Percentiles rank a stretch among this genome's conserved stretches.
These are phyloP conservation scores for Lutraria lutraria DNA, from an alignment of 2,888 invertebrate genomes.

Conservation along the genomic window DNA sequence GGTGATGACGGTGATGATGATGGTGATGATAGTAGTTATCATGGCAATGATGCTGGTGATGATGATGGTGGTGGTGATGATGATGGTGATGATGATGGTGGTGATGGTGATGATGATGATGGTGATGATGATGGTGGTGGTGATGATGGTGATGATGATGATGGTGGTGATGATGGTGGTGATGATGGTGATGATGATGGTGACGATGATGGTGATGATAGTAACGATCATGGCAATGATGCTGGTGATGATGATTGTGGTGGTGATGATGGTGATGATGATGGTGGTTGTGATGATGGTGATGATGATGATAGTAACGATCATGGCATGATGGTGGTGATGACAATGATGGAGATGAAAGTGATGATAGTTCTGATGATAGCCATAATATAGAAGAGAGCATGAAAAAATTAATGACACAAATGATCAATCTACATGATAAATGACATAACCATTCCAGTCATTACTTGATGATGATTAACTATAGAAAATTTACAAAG, in stretches of 20 bases:
- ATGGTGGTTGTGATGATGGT: not conserved
- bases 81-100: too few relatives aligned
- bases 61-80: too few relatives aligned
- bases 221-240: not conserved
- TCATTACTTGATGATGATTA: not conserved
- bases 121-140: too few relatives aligned
- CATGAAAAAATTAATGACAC: not conserved
- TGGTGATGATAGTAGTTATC: not conserved
- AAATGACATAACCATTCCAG: not conserved
- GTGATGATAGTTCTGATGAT: not conserved
- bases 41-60: too few relatives aligned
- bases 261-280: too few relatives aligned
- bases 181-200: not conserved
- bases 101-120: not conserved
- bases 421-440: not conserved
- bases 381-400: not conserved
- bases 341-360: not conserved
- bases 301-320: not conserved
- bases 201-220: not conserved
- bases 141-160: not conserved
- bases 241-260: not conserved
- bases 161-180: not conserved
- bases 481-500: not conserved
- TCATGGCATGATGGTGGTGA: not conserved
- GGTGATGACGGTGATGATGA: not conserved